phyloP scores from a whole-genome alignment of 1,140 invertebrate species.

The Amyelois transitella region DNA sequence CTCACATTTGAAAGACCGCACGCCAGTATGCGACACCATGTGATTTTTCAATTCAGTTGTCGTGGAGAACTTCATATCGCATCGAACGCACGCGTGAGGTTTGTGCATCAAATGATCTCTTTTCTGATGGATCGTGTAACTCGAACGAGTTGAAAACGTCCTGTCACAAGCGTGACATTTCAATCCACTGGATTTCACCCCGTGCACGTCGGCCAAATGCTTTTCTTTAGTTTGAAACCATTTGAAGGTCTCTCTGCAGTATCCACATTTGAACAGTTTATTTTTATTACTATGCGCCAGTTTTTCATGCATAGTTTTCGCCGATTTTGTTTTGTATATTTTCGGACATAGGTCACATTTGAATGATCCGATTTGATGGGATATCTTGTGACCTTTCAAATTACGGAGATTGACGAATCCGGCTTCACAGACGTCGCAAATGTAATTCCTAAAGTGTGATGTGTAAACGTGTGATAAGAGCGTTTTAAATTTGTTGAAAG shows the following conservation, averaged over 20 bases:
- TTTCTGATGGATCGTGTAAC: conserved; percentile 40
- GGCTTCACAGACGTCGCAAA: conserved; percentile 29
- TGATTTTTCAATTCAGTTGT: conserved; percentile 40
- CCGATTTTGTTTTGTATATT: neutral
- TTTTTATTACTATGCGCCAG: conserved; percentile 4
- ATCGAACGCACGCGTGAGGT: conserved; percentile 48
- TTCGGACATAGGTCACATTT: conserved; percentile 3
- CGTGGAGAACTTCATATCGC: conserved; percentile 49
- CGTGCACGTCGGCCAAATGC: conserved; percentile 42
- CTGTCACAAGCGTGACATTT: conserved; percentile 56
- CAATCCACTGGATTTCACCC: conserved; percentile 27
- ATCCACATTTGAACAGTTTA: conserved; percentile 19
- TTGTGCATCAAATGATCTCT: conserved; percentile 53
- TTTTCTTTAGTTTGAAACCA: conserved; percentile 34
- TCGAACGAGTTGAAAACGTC: conserved; percentile 33
- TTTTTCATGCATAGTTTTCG: conserved; percentile 1
- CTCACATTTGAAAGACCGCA: conserved; percentile 80
- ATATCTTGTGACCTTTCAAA: conserved; percentile 35
- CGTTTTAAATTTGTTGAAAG: conserved; percentile 23
- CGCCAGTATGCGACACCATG: conserved; percentile 76
- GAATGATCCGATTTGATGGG: conserved; percentile 27
- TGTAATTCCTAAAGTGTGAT: conserved; percentile 14
- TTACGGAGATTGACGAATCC: conserved; percentile 39
- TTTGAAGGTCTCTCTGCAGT: conserved; percentile 38
- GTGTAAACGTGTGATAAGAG: conserved; percentile 14